Evolutionary conservation across 2,113 vertebrate genomes (phyloP), one percentile per base, ranked within the genome.

Genomic region (Indri indri): DNA sequence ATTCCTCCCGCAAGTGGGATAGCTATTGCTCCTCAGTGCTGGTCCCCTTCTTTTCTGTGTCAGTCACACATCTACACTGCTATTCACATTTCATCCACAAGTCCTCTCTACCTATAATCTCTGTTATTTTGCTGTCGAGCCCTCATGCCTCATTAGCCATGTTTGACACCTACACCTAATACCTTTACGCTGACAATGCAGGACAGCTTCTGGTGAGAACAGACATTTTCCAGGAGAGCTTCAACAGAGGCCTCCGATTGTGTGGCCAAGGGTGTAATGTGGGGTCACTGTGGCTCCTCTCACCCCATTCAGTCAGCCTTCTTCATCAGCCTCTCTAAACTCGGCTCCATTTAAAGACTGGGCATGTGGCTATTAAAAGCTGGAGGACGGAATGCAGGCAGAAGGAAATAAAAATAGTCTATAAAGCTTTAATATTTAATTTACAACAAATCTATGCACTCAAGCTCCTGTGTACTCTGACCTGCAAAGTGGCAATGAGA

Each of bases 121-220:
- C 98, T 97, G 98, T 98, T 98, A 98, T 98, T 98, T 97, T 98
- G 97, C 98, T 98, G 98, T 98, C 96, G 63, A 97, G 98, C 98
- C 95, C 98, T 98, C 98, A 98, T 97, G 98, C 98, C 98, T 98
- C 98, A 98, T 98, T 98, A 98, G 98, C 97, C 98, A 98, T 96
- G 97, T 98, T 98, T 99, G 98, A 99, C 99, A 98, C 98, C 98
- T 98, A 97, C 96, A 98, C 97, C 98, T 97, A 98, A 98, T 98
- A 94, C 97, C 98, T 98, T 98, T 97, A 98, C 97, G 82, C 97
- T 90, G 95, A 94, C 96, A 97, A 92, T 23, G 97, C 89, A 97
- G 98, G 98, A 96, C 96, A 94, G 98, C 97, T 97, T 98, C 98
- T 98, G 98, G 98, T 70, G 97, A 97, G 97, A 98, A 95, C n/a